Base-by-base conservation (phyloP, 2,113 vertebrate species). In the Pheucticus melanocephalus region DNA sequence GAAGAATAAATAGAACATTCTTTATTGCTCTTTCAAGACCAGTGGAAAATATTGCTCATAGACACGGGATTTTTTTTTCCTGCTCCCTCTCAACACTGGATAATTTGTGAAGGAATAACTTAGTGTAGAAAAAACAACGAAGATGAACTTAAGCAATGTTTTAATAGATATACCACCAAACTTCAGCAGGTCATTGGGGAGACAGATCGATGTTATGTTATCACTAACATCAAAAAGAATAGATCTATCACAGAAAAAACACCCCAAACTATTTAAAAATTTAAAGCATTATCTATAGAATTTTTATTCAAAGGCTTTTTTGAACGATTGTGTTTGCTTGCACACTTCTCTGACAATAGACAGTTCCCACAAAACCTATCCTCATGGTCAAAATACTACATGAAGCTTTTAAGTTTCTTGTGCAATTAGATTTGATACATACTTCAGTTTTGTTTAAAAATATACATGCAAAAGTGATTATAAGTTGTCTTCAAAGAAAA, bases 141-240 rank as follows among this genome's bases (percentile, higher is more conserved):
- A 63, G 47, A 83, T 88, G 96, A 95, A 97, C 86, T 95, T 97
- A 97, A 94, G 93, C 81, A 98, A 95, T 27, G 93, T 94, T 95
- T 97, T 97, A 97, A 97, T 96, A 97, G 96, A 82, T 84, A 96
- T 93, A 96, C 92, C 71, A 92, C 95, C 93, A 97, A 97, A 97
- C 91, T 94, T 94, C 93, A 54, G 87, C 59, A 79, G 70, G 79
- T 79, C 91, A 96, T 7, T 73, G 44, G 96, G 95, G 95, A 92
- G 59, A 77, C 27, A 90, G 95, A 94, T 97, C 91, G 86, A 95
- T 97, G 92, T 93, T 92, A 95, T 96, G 97, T 94, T 93, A 97
- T 80, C 91, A 89, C 96, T 97, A 97, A 95, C 94, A 97, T 98
- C 93, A 97, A 98, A 97, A 97, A 97, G 97, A 97, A 97, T 97